A percentile compares a stretch with the other conserved stretches of the same genome.
phyloP scores from a whole-genome alignment of 2,888 invertebrate genomes.

The Lycocerus yunnanus region DNA sequence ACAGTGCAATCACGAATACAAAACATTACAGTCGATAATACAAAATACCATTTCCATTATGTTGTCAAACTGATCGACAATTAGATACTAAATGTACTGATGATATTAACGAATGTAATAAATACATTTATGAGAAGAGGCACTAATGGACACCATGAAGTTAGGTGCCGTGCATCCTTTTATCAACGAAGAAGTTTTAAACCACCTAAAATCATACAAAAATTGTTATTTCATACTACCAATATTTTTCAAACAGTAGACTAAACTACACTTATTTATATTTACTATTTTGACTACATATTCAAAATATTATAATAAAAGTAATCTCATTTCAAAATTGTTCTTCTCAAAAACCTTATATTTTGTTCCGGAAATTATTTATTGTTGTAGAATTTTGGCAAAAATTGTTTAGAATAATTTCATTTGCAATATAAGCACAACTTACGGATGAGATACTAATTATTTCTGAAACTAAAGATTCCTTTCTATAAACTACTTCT shows the following conservation, averaged over 20 bases:
- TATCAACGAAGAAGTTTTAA: conserved; percentile 45
- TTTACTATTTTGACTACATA: not conserved
- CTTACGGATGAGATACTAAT: not conserved
- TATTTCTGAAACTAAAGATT: not conserved
- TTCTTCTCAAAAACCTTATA: not conserved
- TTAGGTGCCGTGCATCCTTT: conserved; percentile 41
- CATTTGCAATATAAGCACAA: not conserved
- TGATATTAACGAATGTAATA: conserved; percentile 22
- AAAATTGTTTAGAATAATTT: too few relatives aligned
- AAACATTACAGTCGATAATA: conserved; percentile 19
- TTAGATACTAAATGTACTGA: conserved; percentile 19
- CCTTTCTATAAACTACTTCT: not conserved
- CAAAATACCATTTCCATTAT: conserved; percentile 8
- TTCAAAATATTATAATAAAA: not conserved
- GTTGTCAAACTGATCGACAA: not conserved
- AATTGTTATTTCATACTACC: conserved; percentile 7
- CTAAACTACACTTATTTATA: not conserved
- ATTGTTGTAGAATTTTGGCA: too few relatives aligned
- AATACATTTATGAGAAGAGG: conserved; percentile 20
- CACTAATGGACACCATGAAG: conserved; percentile 37
- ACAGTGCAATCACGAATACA: not conserved
- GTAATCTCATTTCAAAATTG: not conserved
- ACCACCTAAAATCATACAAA: conserved; percentile 42
- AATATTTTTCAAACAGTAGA: not conserved
- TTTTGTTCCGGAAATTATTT: not conserved